A percentile compares a stretch with the other conserved stretches of the same genome.
phyloP scores from a whole-genome alignment of 2,797 vertebrate genomes.

The Rallus crepitans region DNA sequence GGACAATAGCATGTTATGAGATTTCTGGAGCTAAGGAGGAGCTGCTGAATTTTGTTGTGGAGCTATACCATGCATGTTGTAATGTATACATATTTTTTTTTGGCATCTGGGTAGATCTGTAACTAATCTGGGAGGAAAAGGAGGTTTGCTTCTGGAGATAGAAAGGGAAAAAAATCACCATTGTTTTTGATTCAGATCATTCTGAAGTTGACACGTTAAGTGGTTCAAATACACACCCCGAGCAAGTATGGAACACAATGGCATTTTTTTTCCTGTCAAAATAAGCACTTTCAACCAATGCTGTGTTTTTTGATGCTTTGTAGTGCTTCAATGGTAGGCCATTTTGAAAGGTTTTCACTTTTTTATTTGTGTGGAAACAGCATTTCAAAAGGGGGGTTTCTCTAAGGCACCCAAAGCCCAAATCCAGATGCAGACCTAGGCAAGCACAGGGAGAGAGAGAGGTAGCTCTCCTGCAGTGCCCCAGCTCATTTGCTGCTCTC shows the following conservation, averaged over 20 bases:
- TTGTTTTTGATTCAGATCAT: not conserved
- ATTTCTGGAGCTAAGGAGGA: not conserved
- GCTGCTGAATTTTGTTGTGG: not conserved
- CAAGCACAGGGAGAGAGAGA: accelerated
- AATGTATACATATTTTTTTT: accelerated
- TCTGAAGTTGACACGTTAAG: not conserved
- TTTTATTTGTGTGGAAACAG: not conserved
- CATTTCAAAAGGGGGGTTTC: not conserved
- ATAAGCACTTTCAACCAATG: not conserved
- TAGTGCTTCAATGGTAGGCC: not conserved
- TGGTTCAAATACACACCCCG: not conserved
- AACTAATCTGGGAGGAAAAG: not conserved
- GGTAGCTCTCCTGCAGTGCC: not conserved
- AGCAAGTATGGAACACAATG: not conserved
- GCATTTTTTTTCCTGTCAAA: not conserved
- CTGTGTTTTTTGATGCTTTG: not conserved
- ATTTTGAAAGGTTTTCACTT: not conserved
- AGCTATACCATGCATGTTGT: not conserved
- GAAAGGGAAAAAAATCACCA: not conserved
- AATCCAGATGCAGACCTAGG: not conserved
- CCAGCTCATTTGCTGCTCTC: not conserved
- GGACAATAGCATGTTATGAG: not conserved
- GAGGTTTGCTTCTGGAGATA: not conserved
- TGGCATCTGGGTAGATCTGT: not conserved
- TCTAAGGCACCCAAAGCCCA: not conserved